Evolutionary conservation across 2,113 vertebrate species (phyloP).

Genomic region (Channa argus): DNA sequence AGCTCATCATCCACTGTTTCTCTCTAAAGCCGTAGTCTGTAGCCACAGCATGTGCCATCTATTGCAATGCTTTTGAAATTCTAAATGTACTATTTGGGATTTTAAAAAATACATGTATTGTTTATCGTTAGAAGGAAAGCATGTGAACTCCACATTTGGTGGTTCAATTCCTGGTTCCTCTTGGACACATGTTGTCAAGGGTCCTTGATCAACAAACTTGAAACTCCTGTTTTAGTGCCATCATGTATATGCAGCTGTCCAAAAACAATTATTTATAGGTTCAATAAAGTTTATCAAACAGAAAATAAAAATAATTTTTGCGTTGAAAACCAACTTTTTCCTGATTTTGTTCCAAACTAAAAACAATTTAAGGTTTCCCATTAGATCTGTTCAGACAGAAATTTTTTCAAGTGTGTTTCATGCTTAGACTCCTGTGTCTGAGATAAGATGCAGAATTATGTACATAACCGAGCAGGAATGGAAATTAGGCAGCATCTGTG

Average conservation of each 20-base stretch:
- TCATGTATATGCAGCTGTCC: no score
- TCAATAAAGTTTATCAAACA: no score
- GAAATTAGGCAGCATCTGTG: slow-evolving; percentile 75
- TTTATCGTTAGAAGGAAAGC: no score
- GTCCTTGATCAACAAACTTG: no score
- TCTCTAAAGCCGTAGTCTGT: slow-evolving; percentile 26
- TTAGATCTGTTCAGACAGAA: not conserved
- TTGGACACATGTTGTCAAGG: no score
- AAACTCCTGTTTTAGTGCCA: no score
- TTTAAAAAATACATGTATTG: no score
- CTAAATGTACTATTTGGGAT: not conserved
- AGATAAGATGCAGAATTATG: slow-evolving; percentile 83
- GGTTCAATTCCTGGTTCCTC: no score
- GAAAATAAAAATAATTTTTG: not conserved
- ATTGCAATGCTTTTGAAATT: not conserved
- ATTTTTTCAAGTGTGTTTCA: not conserved
- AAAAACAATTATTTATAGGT: no score
- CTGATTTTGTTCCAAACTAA: not conserved
- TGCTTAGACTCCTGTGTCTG: slow-evolving; percentile 29
- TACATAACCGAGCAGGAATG: slow-evolving; percentile 78
- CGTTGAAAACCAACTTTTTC: not conserved
- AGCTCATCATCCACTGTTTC: slow-evolving; percentile 35
- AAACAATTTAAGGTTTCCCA: not conserved
- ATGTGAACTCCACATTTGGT: no score
- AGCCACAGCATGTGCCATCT: not conserved